phyloP scores from a whole-genome alignment of 2,113 vertebrate genomes.

The Oncorhynchus masou region DNA sequence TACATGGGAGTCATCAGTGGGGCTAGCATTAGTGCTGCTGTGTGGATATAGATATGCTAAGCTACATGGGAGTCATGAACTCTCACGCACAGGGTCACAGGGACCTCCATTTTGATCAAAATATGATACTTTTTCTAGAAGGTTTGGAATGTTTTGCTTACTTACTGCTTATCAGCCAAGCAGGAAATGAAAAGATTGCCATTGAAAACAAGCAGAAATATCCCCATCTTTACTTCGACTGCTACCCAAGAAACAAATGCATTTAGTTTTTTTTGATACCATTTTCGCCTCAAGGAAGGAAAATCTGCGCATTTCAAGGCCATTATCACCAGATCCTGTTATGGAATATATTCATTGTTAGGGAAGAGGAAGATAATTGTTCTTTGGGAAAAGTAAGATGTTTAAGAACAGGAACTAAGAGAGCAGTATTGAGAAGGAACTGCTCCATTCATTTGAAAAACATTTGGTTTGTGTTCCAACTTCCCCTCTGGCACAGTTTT shows the following conservation, averaged over 20 bases:
- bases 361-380: constrained; percentile 51
- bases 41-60: not conserved
- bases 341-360: constrained; percentile 54
- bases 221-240: constrained; percentile 27
- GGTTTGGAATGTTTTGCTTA: constrained; percentile 67
- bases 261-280: constrained; percentile 41
- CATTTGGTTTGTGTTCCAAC: constrained; percentile 55
- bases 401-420: constrained; percentile 29
- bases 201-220: constrained; percentile 63
- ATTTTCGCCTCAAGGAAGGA: constrained; percentile 34
- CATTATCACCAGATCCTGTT: constrained; percentile 49
- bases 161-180: constrained; percentile 65
- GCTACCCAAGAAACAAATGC: constrained; percentile 38
- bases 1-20: too few species aligned
- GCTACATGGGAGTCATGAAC: constrained; percentile 27
- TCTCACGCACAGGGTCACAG: constrained; percentile 45
- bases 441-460: constrained; percentile 42
- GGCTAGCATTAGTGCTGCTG: not conserved
- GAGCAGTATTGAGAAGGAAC: constrained; percentile 6
- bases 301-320: constrained; percentile 43
- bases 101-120: constrained; percentile 63
- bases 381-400: constrained; percentile 43
- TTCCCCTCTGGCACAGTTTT: constrained; percentile 56
- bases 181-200: constrained; percentile 76
- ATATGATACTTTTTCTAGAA: constrained; percentile 43